Evolutionary conservation across 1,140 invertebrate genomes (phyloP).

Genomic region (Zaprionus capensis): DNA sequence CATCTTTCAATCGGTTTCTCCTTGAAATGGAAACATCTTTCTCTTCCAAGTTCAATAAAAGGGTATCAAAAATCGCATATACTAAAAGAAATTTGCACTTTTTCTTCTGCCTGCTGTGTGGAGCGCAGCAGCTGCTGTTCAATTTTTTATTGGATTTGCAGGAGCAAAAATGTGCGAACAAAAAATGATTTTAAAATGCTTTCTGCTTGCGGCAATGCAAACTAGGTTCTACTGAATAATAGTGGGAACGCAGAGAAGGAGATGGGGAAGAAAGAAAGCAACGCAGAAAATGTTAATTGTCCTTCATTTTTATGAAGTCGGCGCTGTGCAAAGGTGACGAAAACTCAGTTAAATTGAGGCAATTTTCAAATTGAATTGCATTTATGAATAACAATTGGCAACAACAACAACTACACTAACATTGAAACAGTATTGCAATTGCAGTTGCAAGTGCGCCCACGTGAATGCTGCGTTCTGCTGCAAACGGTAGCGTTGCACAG

Average conservation of each 20-base stretch:
- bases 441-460: constrained; percentile 48
- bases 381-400: constrained; percentile 80
- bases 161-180: constrained; percentile 11
- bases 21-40: neutral
- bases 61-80: constrained; percentile 13
- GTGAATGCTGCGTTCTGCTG: constrained; percentile 41
- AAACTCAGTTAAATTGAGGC: constrained; percentile 65
- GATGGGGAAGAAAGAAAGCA: neutral
- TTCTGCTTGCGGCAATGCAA: constrained; percentile 27
- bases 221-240: neutral
- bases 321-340: constrained; percentile 53
- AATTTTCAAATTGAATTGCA: constrained; percentile 82
- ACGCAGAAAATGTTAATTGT: constrained; percentile 51
- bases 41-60: neutral
- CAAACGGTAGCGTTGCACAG: constrained; percentile 61
- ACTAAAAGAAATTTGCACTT: neutral
- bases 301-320: constrained; percentile 16
- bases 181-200: constrained; percentile 13
- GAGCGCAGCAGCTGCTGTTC: constrained; percentile 16
- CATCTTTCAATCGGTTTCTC: neutral
- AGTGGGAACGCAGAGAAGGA: neutral
- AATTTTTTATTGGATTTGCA: constrained; percentile 30
- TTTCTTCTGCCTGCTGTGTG: constrained; percentile 5
- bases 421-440: constrained; percentile 33
- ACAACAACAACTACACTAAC: constrained; percentile 25